These are phyloP conservation scores for Dicentrarchus labrax DNA, from an alignment of 2,113 vertebrate species.

Conservation along the genomic window DNA sequence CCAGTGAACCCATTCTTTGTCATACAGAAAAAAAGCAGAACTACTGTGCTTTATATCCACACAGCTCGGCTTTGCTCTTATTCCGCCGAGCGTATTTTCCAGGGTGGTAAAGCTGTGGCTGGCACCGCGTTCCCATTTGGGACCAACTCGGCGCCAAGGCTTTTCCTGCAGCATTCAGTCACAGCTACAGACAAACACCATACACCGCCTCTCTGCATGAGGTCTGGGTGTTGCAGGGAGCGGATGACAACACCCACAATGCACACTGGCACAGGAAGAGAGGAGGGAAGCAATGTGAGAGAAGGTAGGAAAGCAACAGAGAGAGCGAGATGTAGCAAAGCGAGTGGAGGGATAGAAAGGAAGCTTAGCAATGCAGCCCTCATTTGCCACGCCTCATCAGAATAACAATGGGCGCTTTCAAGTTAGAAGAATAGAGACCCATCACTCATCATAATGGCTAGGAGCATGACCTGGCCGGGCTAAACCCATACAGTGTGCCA, in stretches of 20 bases:
- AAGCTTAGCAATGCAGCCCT: constrained; percentile 61
- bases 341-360: constrained; percentile 47
- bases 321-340: constrained; percentile 20
- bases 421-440: constrained; percentile 70
- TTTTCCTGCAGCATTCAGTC: constrained; percentile 40
- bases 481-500: constrained; percentile 31
- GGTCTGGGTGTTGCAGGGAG: constrained; percentile 43
- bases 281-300: constrained; percentile 33
- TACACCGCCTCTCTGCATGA: constrained; percentile 40
- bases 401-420: constrained; percentile 80
- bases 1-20: not conserved
- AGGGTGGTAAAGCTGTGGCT: constrained; percentile 12
- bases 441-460: constrained; percentile 75
- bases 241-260: constrained; percentile 61
- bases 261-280: constrained; percentile 70
- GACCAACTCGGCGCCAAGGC: constrained; percentile 31
- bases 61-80: constrained; percentile 7
- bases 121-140: constrained; percentile 29
- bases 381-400: constrained; percentile 77
- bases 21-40: not conserved
- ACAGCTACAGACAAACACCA: constrained; percentile 44
- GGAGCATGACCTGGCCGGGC: constrained; percentile 4
- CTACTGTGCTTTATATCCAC: not conserved
- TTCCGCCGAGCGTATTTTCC: constrained; percentile 14
- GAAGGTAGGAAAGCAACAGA: constrained; percentile 26